Base-by-base conservation (phyloP, 2,888 invertebrate species). In the Pristionchus mayeri region DNA sequence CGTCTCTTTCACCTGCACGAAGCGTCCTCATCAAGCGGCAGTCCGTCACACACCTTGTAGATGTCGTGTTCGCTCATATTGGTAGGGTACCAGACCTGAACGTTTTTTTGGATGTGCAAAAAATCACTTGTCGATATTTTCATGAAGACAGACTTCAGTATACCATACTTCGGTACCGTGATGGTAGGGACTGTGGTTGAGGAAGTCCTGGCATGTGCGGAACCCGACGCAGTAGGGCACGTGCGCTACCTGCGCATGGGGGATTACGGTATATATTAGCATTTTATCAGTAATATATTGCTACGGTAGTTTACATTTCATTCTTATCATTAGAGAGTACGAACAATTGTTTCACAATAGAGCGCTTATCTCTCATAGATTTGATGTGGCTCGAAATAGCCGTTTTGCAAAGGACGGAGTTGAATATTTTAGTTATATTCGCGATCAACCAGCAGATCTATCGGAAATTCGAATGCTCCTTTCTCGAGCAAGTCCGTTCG, bases 131-230 rank as follows among this genome's bases (percentile, higher is more conserved):
- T n/a, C n/a, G n/a, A 34, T 67, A 37, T 4, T n/a, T 9, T 13
- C 16, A 24, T 48, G 52, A 78, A n/a, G 67, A n/a, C n/a, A n/a
- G n/a, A n/a, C n/a, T n/a, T n/a, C n/a, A n/a, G n/a, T n/a, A n/a
- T 30, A 21, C 67, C 37, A 37, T 37, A 85, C 85, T 81, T 90
- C 92, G 21, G 89, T 90, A 50, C 91, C 92, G 81, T 92, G 92
- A 87, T 92, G 92, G 79, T 89, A 92, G 3, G 92, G 91, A 3
- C 89, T 90, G 85, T 92, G 92, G 85, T 91, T 91, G 84, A 86
- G 88, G 63, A 90, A 87, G 7, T 90, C 87, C 11, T 86, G 63
- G 76, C 91, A 91, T 0, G 86, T 84, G 44, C 86, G 63, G 34
- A 86, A 78, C 0, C 87, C 86, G 16, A 80, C 71, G 84, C 92